Evolutionary conservation across 2,797 vertebrate species (phyloP).

Genomic region (Manis crassicaudata): DNA sequence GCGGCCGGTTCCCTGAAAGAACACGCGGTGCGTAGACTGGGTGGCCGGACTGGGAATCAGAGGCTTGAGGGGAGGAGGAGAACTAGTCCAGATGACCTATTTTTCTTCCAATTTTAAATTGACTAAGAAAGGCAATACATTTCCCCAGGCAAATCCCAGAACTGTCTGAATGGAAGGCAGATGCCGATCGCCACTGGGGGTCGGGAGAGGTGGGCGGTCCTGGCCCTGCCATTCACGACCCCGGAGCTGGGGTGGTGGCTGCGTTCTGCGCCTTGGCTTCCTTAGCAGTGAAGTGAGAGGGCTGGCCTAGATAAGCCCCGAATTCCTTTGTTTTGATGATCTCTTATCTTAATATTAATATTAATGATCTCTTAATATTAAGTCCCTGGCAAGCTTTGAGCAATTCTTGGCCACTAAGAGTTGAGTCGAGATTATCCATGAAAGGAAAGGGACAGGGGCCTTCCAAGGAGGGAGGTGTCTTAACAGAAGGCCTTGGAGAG

Average conservation of each 20-base stretch:
- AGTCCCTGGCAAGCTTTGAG: neutral
- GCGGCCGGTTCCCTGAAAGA: neutral
- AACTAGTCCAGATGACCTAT: neutral
- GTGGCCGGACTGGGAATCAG: neutral
- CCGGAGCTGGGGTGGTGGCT: neutral
- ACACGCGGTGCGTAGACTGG: accelerated
- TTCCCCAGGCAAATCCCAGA: neutral
- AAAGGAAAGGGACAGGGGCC: neutral
- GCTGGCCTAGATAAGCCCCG: neutral
- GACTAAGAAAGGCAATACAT: neutral
- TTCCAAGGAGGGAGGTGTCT: neutral
- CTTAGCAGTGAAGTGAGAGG: neutral
- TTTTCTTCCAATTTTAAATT: neutral
- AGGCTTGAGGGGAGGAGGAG: neutral
- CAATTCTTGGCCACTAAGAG: neutral
- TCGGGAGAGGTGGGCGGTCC: accelerated
- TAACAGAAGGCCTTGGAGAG: neutral
- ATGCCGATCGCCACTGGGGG: accelerated
- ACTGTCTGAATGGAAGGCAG: neutral
- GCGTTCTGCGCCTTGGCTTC: neutral
- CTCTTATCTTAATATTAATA: neutral
- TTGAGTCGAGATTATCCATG: neutral
- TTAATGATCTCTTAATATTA: neutral
- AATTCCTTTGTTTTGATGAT: neutral
- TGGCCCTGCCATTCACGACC: neutral